These are phyloP conservation scores for Pocillopora meandrina DNA, from an alignment of 92 coral and sea anemone genomes.

Conservation along the genomic window DNA sequence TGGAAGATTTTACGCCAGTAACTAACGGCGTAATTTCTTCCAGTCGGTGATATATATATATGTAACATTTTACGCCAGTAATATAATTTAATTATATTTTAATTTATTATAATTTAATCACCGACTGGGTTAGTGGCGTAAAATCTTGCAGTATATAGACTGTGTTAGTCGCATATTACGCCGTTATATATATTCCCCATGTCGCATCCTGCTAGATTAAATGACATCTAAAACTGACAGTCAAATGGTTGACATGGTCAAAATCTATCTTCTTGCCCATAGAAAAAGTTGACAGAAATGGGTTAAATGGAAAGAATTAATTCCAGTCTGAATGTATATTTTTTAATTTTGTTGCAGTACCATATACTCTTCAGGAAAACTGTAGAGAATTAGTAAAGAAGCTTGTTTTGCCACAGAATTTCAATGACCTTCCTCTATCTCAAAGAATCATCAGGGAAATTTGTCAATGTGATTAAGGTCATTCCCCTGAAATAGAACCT, in stretches of 20 bases:
- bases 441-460: constrained; percentile 21
- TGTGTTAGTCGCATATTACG: no score
- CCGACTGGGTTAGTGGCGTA: no score
- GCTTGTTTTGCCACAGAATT: constrained; percentile 51
- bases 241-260: background rate
- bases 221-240: background rate
- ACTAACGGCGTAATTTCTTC: no score
- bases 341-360: constrained; percentile 46
- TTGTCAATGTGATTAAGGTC: background rate
- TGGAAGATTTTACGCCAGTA: no score
- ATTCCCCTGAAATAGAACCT: background rate
- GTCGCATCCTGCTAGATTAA: background rate
- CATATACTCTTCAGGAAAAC: constrained; percentile 65
- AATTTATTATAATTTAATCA: no score
- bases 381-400: constrained; percentile 55
- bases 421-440: constrained; percentile 67
- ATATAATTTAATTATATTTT: no score
- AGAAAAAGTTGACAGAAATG: no score
- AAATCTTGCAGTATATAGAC: no score
- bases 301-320: no score
- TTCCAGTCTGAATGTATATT: background rate
- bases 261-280: background rate
- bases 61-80: no score
- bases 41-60: no score
- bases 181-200: background rate